Evolutionary conservation across 1,140 invertebrate species (phyloP), one percentile per base, ranked within the genome.

Genomic region (Brachionus plicatilis): DNA sequence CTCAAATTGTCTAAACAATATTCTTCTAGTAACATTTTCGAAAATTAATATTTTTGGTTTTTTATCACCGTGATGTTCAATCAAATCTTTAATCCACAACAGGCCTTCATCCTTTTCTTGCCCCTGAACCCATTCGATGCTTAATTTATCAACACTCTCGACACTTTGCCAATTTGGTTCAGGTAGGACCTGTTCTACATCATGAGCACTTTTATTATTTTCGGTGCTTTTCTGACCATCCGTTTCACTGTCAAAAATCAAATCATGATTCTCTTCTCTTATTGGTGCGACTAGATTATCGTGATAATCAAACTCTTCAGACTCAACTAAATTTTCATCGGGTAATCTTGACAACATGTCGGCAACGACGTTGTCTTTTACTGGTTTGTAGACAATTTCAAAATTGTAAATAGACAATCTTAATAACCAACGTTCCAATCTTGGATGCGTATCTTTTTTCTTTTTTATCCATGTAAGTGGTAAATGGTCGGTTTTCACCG

Each of bases 401-500:
- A 68, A 68, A 33, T 68, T 37, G 56, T 83, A 83, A 37, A 12
- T 0, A 43, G 12, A 37, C 37, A 83, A 66, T 65, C 29, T 24
- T 47, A 83, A 50, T 14, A 47, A 12, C 80, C 80, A 83, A 27
- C 53, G 17, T 41, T 66, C 53, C 2, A 83, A 47, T 41, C 80
- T 43, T 66, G 50, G 37, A 27, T 65, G 33, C 45, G 24, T 27
- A 29, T 33, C 85, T 86, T 41, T 86, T 85, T 1, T 85, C 83
- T 8, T 85, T 86, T 50, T 89, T 87, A 90, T 88, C 20, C 50
- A 65, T 11, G 87, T 85, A 43, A 92, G 82, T 0, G 91, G 89
- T 76, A 90, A 89, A 79, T 91, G 90, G 84, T 92, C 90, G 1
- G 90, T 92, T n/a, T 87, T 85, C 5, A 92, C 82, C 5, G 85